These are phyloP conservation scores for Craniophora ligustri DNA, from an alignment of 2,888 invertebrate species.

Conservation along the genomic window DNA sequence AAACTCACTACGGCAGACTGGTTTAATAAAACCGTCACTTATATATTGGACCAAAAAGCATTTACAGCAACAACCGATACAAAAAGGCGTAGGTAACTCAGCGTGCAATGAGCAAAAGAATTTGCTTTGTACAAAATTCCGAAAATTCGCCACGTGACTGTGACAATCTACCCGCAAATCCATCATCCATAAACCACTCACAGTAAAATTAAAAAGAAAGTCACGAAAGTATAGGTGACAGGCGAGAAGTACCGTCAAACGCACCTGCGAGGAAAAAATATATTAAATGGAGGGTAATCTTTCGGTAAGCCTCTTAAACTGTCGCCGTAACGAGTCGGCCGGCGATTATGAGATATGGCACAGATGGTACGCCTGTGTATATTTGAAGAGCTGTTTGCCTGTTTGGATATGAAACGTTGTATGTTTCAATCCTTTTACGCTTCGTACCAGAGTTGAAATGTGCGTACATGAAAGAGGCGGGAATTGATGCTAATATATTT, in stretches of 20 bases:
- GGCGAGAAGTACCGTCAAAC: constrained; percentile 56
- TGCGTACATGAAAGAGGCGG: constrained; percentile 13
- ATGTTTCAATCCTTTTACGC: constrained; percentile 48
- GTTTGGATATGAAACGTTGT: constrained; percentile 41
- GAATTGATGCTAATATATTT: constrained; percentile 9
- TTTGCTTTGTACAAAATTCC: constrained; percentile 35
- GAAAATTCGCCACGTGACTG: constrained; percentile 37
- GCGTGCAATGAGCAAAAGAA: constrained; percentile 20
- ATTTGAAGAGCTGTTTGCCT: constrained; percentile 49
- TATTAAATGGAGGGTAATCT: constrained; percentile 74
- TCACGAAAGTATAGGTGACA: constrained; percentile 60
- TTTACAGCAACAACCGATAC: constrained; percentile 16
- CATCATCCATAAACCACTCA: constrained; percentile 59
- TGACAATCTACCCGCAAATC: constrained; percentile 59
- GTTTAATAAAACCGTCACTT: constrained; percentile 32
- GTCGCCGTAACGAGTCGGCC: constrained; percentile 64
- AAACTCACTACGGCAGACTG: constrained; percentile 27
- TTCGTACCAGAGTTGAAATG: constrained; percentile 15
- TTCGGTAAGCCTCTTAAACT: constrained; percentile 72
- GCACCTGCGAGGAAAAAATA: constrained; percentile 65
- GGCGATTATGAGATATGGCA: constrained; percentile 67
- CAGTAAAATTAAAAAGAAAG: constrained; percentile 64
- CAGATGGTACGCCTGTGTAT: constrained; percentile 58
- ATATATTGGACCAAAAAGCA: constrained; percentile 15
- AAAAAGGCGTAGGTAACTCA: constrained; percentile 17